Percentiles rank a stretch among this genome's conserved stretches.
phyloP scores from a whole-genome alignment of 2,888 invertebrate species.

The Leptopilina myrica region DNA sequence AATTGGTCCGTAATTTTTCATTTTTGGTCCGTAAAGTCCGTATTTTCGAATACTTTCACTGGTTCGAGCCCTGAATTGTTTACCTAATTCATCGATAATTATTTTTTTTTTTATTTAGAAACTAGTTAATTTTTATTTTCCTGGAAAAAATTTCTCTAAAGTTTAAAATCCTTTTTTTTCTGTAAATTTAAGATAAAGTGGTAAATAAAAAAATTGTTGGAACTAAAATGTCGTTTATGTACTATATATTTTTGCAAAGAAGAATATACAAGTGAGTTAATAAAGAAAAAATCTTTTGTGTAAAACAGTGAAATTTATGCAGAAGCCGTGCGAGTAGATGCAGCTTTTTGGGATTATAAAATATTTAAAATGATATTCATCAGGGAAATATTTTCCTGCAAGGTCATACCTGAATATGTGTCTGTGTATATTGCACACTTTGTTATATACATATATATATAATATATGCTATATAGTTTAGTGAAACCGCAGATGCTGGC shows the following conservation, averaged over 20 bases:
- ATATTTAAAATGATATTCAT: slow-evolving; percentile 12
- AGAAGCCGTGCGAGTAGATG: background rate
- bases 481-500: slow-evolving; percentile 16
- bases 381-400: slow-evolving; percentile 11
- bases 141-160: no score
- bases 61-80: no score
- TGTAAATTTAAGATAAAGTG: no score
- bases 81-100: no score
- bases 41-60: no score
- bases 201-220: no score
- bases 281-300: background rate
- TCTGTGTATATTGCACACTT: background rate
- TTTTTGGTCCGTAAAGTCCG: no score
- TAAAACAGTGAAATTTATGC: background rate
- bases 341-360: background rate
- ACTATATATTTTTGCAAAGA: background rate
- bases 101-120: no score
- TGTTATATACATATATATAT: background rate
- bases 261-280: background rate
- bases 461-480: background rate
- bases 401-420: background rate
- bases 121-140: no score
- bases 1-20: no score
- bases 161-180: no score
- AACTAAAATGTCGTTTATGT: background rate